Evolutionary conservation across 2,113 vertebrate genomes (phyloP).

Genomic region (Xyrauchen texanus): DNA sequence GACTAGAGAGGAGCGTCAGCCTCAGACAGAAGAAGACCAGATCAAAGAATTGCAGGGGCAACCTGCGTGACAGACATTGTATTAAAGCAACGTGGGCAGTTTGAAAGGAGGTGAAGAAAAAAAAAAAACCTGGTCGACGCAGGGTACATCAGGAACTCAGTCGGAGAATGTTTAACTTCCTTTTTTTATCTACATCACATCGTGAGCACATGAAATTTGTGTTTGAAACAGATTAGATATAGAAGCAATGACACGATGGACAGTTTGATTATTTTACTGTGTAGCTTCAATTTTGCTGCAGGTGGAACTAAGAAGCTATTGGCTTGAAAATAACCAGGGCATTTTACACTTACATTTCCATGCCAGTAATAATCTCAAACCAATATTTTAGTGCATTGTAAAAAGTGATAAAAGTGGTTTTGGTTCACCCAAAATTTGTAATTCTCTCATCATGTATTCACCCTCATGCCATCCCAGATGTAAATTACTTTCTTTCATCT

Average conservation of each 20-base stretch:
- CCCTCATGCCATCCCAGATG: too few relatives aligned
- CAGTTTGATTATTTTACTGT: background rate
- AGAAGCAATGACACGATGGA: constrained; percentile 21
- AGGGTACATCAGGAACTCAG: constrained; percentile 59
- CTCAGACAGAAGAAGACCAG: constrained; percentile 65
- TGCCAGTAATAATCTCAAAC: too few relatives aligned
- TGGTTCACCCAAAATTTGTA: too few relatives aligned
- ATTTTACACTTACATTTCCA: background rate
- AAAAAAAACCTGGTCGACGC: constrained; percentile 58
- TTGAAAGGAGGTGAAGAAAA: constrained; percentile 65
- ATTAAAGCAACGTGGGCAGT: constrained; percentile 75
- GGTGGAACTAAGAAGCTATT: background rate
- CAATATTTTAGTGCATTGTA: too few relatives aligned
- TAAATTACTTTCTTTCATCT: too few relatives aligned
- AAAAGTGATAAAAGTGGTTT: background rate
- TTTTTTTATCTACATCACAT: constrained; percentile 33
- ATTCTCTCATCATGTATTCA: too few relatives aligned
- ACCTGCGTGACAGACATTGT: constrained; percentile 78
- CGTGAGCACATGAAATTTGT: constrained; percentile 18
- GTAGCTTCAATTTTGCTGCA: constrained; percentile 6
- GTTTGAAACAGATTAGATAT: constrained; percentile 33
- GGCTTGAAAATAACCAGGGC: background rate
- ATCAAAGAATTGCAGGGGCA: constrained; percentile 79
- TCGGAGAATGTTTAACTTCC: constrained; percentile 63
- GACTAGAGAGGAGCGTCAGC: constrained; percentile 53